A percentile compares a stretch with the other conserved stretches of the same genome.
These are phyloP conservation scores for Tenthredo amoena DNA, from an alignment of 2,888 invertebrate species.

Conservation along the genomic window DNA sequence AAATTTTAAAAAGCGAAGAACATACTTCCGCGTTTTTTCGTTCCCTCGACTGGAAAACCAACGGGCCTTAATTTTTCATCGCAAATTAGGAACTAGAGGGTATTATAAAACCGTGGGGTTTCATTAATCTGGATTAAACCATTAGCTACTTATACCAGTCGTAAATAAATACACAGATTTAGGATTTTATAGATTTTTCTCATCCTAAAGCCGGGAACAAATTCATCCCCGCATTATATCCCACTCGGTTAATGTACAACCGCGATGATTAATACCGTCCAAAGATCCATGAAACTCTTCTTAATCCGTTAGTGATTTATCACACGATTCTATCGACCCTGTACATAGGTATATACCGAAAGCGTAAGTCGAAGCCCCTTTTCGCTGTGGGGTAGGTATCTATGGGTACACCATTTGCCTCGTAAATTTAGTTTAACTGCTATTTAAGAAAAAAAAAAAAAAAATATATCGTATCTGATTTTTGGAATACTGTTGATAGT, in stretches of 20 bases:
- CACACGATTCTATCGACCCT: conserved; percentile 4
- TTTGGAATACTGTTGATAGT: background rate
- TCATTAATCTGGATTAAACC: conserved; percentile 42
- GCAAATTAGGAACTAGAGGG: background rate
- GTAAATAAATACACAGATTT: background rate
- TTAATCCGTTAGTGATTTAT: conserved; percentile 23
- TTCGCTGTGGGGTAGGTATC: background rate
- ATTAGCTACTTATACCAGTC: background rate
- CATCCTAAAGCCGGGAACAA: background rate
- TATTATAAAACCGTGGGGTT: background rate
- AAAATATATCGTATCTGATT: too few species aligned
- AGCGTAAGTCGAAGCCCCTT: conserved; percentile 28
- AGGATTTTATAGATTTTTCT: background rate
- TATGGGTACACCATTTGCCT: background rate
- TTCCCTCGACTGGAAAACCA: background rate
- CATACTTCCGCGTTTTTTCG: background rate
- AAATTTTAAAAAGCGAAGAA: background rate
- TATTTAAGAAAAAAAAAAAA: background rate
- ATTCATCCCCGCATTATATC: background rate
- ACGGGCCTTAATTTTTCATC: background rate
- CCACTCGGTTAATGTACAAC: background rate
- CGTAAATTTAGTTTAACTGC: conserved; percentile 44
- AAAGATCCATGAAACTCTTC: conserved; percentile 40
- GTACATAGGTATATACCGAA: background rate
- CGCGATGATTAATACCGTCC: conserved; percentile 19